Conservation (phyloP, 2,888 invertebrate species). For the Drosophila hamatofila region DNA sequence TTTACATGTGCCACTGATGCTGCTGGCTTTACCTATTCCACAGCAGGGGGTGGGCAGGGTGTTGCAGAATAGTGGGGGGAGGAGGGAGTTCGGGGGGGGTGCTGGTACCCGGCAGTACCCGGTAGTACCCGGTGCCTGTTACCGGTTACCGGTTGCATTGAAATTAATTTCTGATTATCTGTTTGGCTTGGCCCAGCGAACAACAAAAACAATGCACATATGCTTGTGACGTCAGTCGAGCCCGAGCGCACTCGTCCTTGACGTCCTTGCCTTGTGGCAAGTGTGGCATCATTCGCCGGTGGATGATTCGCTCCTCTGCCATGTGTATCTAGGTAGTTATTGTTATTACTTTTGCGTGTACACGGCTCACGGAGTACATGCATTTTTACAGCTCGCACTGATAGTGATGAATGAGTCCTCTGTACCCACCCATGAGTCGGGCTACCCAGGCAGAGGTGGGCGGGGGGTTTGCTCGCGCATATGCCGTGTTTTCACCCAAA, state of each 20-base stretch:
- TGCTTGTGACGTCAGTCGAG: conserved; percentile 63
- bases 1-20: conserved; percentile 68
- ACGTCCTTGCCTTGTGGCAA: conserved; percentile 60
- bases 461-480: conserved; percentile 50
- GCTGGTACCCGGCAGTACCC: conserved; percentile 12
- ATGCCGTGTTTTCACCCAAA: conserved; percentile 72
- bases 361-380: conserved; percentile 26
- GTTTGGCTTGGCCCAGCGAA: conserved; percentile 69
- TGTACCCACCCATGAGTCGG: conserved; percentile 1
- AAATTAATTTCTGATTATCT: conserved; percentile 86
- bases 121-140: not conserved
- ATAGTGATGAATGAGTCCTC: conserved; percentile 70
- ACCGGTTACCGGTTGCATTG: conserved; percentile 65
- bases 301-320: conserved; percentile 39
- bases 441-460: conserved; percentile 10
- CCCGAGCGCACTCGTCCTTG: conserved; percentile 70
- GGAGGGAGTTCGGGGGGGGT: not conserved
- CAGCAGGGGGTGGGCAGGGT: conserved; percentile 44
- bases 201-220: conserved; percentile 71
- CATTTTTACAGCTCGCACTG: conserved; percentile 56
- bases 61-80: not conserved
- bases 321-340: conserved; percentile 58
- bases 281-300: conserved; percentile 70
- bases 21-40: conserved; percentile 35
- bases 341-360: conserved; percentile 75